A percentile compares a stretch with the other conserved stretches of the same genome.
Evolutionary conservation across 2,888 invertebrate genomes (phyloP).

Genomic region (Limnephilus rhombicus): DNA sequence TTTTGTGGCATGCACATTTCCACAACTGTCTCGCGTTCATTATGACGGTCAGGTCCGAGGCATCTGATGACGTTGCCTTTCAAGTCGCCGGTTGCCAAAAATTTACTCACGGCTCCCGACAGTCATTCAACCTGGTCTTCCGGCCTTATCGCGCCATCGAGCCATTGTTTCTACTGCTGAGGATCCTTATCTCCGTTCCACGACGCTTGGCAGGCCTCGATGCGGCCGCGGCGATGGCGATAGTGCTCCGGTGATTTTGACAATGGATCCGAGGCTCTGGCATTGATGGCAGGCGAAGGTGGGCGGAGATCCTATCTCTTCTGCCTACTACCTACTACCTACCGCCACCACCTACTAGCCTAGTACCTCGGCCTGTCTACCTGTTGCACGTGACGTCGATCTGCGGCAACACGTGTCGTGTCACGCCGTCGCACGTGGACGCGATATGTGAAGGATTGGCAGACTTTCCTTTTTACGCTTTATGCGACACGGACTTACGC

Average conservation of each 20-base stretch:
- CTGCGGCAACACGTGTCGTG: conserved; percentile 25
- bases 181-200: conserved; percentile 49
- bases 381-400: conserved; percentile 30
- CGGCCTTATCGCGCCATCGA: conserved; percentile 49
- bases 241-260: conserved; percentile 19
- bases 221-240: background rate
- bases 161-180: conserved; percentile 42
- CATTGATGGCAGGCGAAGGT: background rate
- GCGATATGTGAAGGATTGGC: background rate
- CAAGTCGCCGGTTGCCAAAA: conserved; percentile 51
- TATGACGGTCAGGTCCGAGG: conserved; percentile 37
- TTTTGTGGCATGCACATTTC: background rate
- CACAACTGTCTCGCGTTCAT: conserved; percentile 12
- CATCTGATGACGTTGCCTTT: conserved; percentile 46
- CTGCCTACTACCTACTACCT: background rate
- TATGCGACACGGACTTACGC: background rate
- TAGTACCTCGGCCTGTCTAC: background rate
- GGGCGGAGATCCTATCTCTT: conserved; percentile 12
- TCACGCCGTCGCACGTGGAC: conserved; percentile 6
- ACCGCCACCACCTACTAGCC: background rate
- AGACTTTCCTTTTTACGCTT: background rate
- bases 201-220: conserved; percentile 40
- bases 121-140: conserved; percentile 42
- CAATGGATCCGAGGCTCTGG: conserved; percentile 32
- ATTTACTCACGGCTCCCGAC: conserved; percentile 45